phyloP scores from a whole-genome alignment of 1,140 invertebrate species.

The Trichonephila inaurata region DNA sequence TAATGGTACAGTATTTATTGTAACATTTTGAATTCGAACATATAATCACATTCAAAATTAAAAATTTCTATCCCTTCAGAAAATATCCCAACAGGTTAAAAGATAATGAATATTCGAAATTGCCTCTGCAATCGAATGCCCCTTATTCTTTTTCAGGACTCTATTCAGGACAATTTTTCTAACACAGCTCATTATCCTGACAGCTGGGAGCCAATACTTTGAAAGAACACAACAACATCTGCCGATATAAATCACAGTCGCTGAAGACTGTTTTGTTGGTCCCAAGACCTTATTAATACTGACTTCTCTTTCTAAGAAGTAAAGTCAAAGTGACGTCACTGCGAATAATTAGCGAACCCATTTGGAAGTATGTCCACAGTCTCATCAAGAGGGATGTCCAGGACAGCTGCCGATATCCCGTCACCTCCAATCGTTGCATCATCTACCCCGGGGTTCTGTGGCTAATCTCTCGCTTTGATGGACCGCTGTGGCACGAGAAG shows the following conservation, averaged over 20 bases:
- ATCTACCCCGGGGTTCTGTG: background rate
- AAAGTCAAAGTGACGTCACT: constrained; percentile 11
- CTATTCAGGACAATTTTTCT: background rate
- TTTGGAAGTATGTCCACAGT: background rate
- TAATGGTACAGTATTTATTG: too few species aligned
- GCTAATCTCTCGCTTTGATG: background rate
- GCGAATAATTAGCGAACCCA: background rate
- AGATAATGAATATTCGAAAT: too few species aligned
- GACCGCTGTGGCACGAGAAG: background rate
- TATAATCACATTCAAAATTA: too few species aligned
- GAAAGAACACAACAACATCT: background rate
- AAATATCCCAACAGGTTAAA: too few species aligned
- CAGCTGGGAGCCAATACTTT: background rate
- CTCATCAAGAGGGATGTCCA: background rate
- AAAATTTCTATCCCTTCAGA: too few species aligned
- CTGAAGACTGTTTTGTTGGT: background rate
- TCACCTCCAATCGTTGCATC: background rate
- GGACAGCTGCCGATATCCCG: background rate
- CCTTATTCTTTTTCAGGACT: background rate
- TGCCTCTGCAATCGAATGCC: too few species aligned
- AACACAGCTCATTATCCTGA: background rate
- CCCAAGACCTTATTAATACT: background rate
- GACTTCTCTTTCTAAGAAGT: background rate
- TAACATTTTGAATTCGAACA: too few species aligned
- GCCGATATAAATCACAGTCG: background rate